Percentiles rank a stretch among this genome's conserved stretches.
phyloP scores from a whole-genome alignment of 2,797 vertebrate genomes.

The Denticeps clupeoides region DNA sequence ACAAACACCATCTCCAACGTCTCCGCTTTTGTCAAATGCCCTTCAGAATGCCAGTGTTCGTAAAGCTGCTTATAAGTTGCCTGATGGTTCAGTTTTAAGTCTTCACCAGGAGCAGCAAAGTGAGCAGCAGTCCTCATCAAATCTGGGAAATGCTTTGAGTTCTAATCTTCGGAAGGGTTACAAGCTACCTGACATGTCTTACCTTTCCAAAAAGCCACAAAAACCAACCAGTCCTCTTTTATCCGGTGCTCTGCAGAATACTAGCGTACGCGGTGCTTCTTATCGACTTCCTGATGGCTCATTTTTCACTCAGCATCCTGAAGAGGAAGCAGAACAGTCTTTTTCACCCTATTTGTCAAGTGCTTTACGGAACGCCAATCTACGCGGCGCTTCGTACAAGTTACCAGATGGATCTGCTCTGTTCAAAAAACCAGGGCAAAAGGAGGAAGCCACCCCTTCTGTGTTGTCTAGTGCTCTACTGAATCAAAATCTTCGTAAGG shows the following conservation, averaged over 20 bases:
- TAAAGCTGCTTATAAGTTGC: slow-evolving; percentile 47
- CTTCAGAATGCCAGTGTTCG: slow-evolving; percentile 45
- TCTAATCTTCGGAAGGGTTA: slow-evolving; percentile 41
- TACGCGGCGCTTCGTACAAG: slow-evolving; percentile 49
- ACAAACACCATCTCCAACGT: slow-evolving; percentile 31
- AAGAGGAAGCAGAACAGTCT: slow-evolving; percentile 26
- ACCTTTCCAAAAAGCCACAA: slow-evolving; percentile 25
- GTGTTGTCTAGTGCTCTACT: slow-evolving; percentile 30
- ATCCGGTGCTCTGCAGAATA: slow-evolving; percentile 48
- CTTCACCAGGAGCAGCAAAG: slow-evolving; percentile 41
- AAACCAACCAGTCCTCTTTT: slow-evolving; percentile 33
- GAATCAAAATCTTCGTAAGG: slow-evolving; percentile 33
- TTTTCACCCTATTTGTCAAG: slow-evolving; percentile 48
- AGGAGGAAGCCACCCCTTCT: slow-evolving; percentile 23
- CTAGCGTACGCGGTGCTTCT: slow-evolving; percentile 44
- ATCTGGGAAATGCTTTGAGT: slow-evolving; percentile 24
- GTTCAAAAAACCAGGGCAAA: slow-evolving; percentile 24
- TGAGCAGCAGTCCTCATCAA: slow-evolving; percentile 22
- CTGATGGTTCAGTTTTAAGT: slow-evolving; percentile 44
- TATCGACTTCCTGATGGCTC: slow-evolving; percentile 56
- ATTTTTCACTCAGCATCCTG: slow-evolving; percentile 43
- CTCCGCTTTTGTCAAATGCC: slow-evolving; percentile 48
- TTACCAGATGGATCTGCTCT: slow-evolving; percentile 27
- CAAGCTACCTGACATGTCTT: slow-evolving; percentile 34
- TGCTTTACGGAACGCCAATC: slow-evolving; percentile 48